Percentiles rank a stretch among this genome's conserved stretches.
phyloP scores from a whole-genome alignment of 2,888 invertebrate species.

The Lycophotia porphyrea region DNA sequence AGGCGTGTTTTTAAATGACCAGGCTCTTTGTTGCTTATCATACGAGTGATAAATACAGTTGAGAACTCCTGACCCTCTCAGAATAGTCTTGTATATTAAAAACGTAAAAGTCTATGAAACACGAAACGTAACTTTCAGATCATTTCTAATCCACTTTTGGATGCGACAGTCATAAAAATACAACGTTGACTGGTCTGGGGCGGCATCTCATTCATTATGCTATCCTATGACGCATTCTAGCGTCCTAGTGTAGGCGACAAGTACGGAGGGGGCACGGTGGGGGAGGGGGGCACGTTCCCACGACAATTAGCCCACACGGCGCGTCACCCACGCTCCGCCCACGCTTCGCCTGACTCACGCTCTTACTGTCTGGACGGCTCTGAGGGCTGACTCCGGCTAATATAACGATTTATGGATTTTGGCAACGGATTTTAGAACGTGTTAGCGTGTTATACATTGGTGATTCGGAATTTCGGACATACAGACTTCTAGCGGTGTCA shows the following conservation, averaged over 20 bases:
- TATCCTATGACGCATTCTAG: conserved; percentile 65
- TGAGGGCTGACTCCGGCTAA: conserved; percentile 70
- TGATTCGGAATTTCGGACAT: conserved; percentile 8
- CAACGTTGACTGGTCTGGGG: conserved; percentile 49
- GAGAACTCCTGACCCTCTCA: not conserved
- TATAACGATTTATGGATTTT: conserved; percentile 56
- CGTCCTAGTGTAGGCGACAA: conserved; percentile 65
- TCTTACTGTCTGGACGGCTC: conserved; percentile 67
- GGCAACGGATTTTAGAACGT: conserved; percentile 51
- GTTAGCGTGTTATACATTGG: conserved; percentile 27
- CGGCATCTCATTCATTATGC: conserved; percentile 58
- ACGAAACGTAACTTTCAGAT: not conserved
- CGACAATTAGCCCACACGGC: conserved; percentile 87
- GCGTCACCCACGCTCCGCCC: conserved; percentile 71
- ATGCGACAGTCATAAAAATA: conserved; percentile 44
- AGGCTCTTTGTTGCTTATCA: not conserved
- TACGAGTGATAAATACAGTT: not conserved
- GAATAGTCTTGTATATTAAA: not conserved
- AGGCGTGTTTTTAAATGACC: not conserved
- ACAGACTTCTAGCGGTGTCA: not conserved
- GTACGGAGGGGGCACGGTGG: conserved; percentile 22
- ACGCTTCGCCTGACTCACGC: conserved; percentile 74
- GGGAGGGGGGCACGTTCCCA: conserved; percentile 77
- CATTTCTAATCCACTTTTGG: conserved; percentile 1
- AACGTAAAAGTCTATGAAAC: not conserved